Evolutionary conservation across 1,140 invertebrate genomes (phyloP).

Genomic region (Brachionus manjavacas): DNA sequence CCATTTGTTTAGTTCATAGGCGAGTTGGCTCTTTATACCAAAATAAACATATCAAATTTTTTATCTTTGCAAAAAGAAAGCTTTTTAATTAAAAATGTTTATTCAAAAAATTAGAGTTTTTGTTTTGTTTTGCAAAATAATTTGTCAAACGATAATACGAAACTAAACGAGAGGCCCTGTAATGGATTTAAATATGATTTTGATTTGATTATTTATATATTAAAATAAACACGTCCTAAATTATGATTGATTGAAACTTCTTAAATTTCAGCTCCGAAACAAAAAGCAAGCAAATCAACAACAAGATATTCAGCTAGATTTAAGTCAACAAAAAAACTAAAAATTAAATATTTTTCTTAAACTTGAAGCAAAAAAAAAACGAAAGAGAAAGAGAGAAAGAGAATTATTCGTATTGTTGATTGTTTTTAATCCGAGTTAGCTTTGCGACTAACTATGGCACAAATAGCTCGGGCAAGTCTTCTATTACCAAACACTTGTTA

Average conservation of each 20-base stretch:
- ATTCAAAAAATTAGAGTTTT: constrained; percentile 34
- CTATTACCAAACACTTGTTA: constrained; percentile 36
- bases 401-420: background rate
- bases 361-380: constrained; percentile 10
- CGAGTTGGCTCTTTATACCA: background rate
- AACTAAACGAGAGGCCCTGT: background rate
- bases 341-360: constrained; percentile 35
- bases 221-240: constrained; percentile 39
- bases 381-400: background rate
- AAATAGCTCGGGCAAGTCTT: background rate
- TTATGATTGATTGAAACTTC: constrained; percentile 38
- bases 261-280: constrained; percentile 19
- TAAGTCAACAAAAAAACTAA: constrained; percentile 9
- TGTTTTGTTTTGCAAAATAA: constrained; percentile 36
- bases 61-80: background rate
- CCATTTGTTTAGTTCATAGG: background rate
- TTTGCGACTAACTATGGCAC: background rate
- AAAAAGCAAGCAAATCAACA: constrained; percentile 4
- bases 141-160: constrained; percentile 24
- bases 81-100: constrained; percentile 38
- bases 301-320: background rate
- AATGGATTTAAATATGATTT: constrained; percentile 9
- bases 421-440: background rate
- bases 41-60: constrained; percentile 29
- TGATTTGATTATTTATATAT: constrained; percentile 38